Percentiles rank a stretch among this genome's conserved stretches.
Conservation (phyloP, 2,797 vertebrate genomes). For the Botia kubotai region DNA sequence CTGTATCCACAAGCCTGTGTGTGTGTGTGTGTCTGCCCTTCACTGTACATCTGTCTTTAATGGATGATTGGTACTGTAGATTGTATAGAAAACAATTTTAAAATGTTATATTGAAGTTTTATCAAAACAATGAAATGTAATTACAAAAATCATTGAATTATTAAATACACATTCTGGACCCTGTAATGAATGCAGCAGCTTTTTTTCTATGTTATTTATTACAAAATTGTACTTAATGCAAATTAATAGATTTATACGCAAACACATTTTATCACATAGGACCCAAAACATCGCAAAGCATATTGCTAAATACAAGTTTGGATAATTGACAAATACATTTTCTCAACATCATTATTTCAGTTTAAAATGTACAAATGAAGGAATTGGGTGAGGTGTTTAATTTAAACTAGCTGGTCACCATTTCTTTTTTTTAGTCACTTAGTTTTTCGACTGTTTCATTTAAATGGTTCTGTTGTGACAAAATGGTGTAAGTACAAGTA, state of each 20-base stretch:
- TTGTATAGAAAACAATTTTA: constrained; percentile 77
- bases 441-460: neutral
- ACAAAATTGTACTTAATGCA: too few relatives aligned
- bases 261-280: too few relatives aligned
- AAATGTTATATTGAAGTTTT: constrained; percentile 63
- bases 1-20: constrained; percentile 50
- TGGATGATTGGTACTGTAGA: constrained; percentile 63
- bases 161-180: neutral
- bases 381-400: neutral
- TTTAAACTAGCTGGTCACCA: neutral
- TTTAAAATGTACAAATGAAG: neutral
- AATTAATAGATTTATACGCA: neutral
- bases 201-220: neutral
- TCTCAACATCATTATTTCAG: neutral
- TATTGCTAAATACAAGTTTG: neutral
- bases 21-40: constrained; percentile 47
- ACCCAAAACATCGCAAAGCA: too few relatives aligned
- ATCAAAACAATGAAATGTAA: constrained; percentile 52
- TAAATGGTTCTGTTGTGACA: neutral
- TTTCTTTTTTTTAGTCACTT: neutral
- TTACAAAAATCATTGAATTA: constrained; percentile 1
- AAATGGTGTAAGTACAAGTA: neutral
- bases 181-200: neutral
- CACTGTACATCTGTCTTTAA: constrained; percentile 57
- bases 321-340: neutral